A percentile compares a stretch with the other conserved stretches of the same genome.
These are phyloP conservation scores for Brienomyrus brachyistius DNA, from an alignment of 2,113 vertebrate species.

Conservation along the genomic window DNA sequence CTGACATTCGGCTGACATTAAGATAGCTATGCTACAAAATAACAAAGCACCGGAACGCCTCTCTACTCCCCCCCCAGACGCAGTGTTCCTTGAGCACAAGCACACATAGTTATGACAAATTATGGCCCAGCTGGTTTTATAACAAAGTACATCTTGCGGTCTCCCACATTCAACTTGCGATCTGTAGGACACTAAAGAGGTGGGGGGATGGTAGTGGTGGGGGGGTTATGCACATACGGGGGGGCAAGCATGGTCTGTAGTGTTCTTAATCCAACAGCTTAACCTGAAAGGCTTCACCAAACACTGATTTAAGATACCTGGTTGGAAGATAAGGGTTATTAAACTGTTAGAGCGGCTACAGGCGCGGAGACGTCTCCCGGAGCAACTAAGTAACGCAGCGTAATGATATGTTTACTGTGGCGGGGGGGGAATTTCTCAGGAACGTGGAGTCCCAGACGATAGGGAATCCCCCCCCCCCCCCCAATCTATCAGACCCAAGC, in stretches of 20 bases:
- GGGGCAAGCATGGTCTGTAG: not conserved
- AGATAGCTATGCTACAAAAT: not conserved
- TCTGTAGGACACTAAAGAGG: not conserved
- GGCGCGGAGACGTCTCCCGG: not conserved
- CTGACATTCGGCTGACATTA: slow-evolving; percentile 13
- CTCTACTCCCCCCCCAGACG: not conserved
- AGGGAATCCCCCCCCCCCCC: not conserved
- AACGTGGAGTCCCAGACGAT: not conserved
- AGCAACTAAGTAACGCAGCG: not conserved
- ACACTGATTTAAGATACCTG: not conserved
- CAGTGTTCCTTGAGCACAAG: slow-evolving; percentile 3
- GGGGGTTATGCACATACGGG: not conserved
- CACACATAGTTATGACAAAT: slow-evolving; percentile 6
- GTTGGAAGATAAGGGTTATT: not conserved
- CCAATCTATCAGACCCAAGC: not conserved
- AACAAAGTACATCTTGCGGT: slow-evolving; percentile 16
- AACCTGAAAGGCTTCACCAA: not conserved
- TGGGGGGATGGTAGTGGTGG: not conserved
- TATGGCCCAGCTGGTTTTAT: not conserved
- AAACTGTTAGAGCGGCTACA: not conserved
- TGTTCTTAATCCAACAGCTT: not conserved
- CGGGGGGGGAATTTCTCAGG: not conserved
- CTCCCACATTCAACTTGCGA: slow-evolving; percentile 3
- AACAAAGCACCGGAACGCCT: not conserved
- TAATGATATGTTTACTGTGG: slow-evolving; percentile 1